Conservation (phyloP, 2,888 invertebrate genomes). For the Athalia rosae region DNA sequence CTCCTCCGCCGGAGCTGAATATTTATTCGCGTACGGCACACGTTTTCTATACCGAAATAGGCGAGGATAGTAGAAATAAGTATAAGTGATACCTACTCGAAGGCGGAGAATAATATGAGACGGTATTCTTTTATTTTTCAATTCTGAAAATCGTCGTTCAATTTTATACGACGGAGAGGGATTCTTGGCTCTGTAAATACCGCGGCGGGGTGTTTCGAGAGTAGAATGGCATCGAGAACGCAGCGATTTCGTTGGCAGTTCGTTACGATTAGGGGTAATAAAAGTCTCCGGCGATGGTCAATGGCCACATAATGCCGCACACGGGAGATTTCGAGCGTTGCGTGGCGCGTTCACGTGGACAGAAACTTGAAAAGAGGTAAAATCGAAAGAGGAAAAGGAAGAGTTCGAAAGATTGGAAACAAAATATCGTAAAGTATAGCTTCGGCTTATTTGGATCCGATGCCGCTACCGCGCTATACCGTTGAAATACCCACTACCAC, state of each 20-base stretch:
- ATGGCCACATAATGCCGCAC: slow-evolving; percentile 55
- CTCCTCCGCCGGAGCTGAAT: too few relatives aligned
- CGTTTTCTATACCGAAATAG: too few relatives aligned
- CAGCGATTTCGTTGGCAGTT: slow-evolving; percentile 52
- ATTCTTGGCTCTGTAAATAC: not conserved
- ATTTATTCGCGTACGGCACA: too few relatives aligned
- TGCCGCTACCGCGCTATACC: slow-evolving; percentile 38
- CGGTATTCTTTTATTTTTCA: too few relatives aligned
- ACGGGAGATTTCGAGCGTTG: slow-evolving; percentile 36
- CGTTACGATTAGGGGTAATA: slow-evolving; percentile 64
- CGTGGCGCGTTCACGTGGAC: not conserved
- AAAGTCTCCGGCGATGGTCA: slow-evolving; percentile 62
- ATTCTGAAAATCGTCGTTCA: too few relatives aligned
- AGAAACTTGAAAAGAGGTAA: not conserved
- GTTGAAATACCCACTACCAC: too few relatives aligned
- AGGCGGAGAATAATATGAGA: too few relatives aligned
- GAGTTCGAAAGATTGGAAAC: slow-evolving; percentile 63
- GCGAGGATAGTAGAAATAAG: too few relatives aligned
- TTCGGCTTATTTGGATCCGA: slow-evolving; percentile 42
- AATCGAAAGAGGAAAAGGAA: too few relatives aligned
- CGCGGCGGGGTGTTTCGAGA: not conserved
- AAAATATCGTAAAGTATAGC: slow-evolving; percentile 69
- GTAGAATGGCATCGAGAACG: not conserved
- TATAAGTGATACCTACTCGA: too few relatives aligned
- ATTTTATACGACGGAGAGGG: not conserved